phyloP scores from a whole-genome alignment of 2,888 invertebrate species.

The Gandaritis pyraliata region DNA sequence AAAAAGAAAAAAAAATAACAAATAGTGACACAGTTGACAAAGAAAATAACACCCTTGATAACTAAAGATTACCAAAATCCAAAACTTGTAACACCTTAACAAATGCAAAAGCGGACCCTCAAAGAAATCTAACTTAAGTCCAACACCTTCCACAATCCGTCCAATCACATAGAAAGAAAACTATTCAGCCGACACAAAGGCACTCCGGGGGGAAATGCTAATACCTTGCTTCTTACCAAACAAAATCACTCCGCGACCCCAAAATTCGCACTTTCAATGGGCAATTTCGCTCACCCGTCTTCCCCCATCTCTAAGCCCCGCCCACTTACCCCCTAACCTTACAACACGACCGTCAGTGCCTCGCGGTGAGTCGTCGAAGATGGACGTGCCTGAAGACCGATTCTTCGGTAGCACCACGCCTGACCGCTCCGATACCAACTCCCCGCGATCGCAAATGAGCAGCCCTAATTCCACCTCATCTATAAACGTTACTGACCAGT shows the following conservation, averaged over 20 bases:
- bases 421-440: slow-evolving; percentile 75
- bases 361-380: slow-evolving; percentile 61
- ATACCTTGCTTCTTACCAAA: slow-evolving; percentile 78
- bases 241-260: slow-evolving; percentile 82
- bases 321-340: slow-evolving; percentile 55
- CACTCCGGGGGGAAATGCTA: slow-evolving; percentile 78
- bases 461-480: slow-evolving; percentile 80
- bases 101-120: slow-evolving; percentile 50
- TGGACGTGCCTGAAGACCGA: slow-evolving; percentile 76
- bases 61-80: slow-evolving; percentile 28
- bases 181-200: slow-evolving; percentile 69
- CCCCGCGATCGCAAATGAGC: slow-evolving; percentile 76
- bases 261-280: slow-evolving; percentile 84
- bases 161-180: slow-evolving; percentile 79
- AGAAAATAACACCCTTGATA: slow-evolving; percentile 7
- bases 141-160: slow-evolving; percentile 77
- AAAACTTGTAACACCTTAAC: slow-evolving; percentile 42
- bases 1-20: neutral
- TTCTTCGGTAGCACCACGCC: slow-evolving; percentile 70
- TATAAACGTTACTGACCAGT: slow-evolving; percentile 83
- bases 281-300: slow-evolving; percentile 68
- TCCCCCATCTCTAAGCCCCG: slow-evolving; percentile 64
- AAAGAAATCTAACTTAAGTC: slow-evolving; percentile 60
- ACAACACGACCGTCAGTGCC: slow-evolving; percentile 60
- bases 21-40: neutral